phyloP scores from a whole-genome alignment of 1,140 invertebrate genomes.

The Drosophila jambulina region DNA sequence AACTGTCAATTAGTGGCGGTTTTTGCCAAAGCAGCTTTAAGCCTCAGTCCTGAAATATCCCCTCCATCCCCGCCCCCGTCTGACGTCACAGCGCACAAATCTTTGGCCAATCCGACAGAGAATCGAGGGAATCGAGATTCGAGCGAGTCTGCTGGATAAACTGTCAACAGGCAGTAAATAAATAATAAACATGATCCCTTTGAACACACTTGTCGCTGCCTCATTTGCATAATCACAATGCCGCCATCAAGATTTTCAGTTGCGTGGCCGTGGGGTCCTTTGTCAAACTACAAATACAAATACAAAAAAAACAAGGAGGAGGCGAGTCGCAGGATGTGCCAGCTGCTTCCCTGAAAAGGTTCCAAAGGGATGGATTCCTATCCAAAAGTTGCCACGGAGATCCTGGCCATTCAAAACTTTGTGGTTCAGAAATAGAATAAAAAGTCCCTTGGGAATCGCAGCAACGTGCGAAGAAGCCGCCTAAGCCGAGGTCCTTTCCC shows the following conservation, averaged over 20 bases:
- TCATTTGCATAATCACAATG: constrained; percentile 79
- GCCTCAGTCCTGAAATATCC: constrained; percentile 3
- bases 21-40: constrained; percentile 62
- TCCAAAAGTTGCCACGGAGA: constrained; percentile 46
- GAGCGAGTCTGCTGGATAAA: constrained; percentile 55
- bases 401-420: constrained; percentile 33
- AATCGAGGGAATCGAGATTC: constrained; percentile 45
- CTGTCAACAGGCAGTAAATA: constrained; percentile 78
- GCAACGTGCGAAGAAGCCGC: constrained; percentile 7
- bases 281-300: constrained; percentile 35
- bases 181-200: constrained; percentile 81
- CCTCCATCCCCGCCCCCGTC: not conserved
- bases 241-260: constrained; percentile 34
- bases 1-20: constrained; percentile 80
- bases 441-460: constrained; percentile 16
- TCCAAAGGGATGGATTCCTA: constrained; percentile 21
- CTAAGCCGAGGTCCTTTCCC: constrained; percentile 4
- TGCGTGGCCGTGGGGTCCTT: constrained; percentile 21
- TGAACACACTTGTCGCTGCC: constrained; percentile 66
- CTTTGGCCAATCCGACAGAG: constrained; percentile 29
- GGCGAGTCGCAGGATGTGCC: constrained; percentile 36
- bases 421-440: constrained; percentile 34
- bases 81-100: constrained; percentile 64
- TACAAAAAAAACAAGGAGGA: not conserved
- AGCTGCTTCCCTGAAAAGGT: constrained; percentile 41